Conservation (phyloP, 2,797 vertebrate genomes). For the Aselliscus stoliczkanus region DNA sequence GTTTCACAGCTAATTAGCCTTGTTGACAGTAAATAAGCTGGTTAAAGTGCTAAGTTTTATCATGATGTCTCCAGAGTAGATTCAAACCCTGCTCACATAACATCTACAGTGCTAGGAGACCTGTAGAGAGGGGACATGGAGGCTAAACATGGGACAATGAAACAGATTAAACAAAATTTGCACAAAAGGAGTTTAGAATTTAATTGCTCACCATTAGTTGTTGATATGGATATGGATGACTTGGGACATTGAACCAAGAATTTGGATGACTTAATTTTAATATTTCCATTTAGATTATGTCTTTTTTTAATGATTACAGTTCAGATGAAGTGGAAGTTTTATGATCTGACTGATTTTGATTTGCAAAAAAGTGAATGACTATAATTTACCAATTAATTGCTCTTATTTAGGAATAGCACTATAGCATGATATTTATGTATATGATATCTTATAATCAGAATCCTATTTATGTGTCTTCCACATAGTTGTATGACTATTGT, state of each 20-base stretch:
- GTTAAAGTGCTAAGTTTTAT: neutral
- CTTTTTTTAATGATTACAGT: neutral
- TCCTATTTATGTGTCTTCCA: neutral
- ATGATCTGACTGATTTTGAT: neutral
- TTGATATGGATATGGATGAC: neutral
- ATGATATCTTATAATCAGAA: neutral
- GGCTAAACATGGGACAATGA: neutral
- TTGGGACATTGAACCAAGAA: neutral
- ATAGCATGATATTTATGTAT: neutral
- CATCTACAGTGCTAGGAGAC: neutral
- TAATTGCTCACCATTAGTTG: neutral
- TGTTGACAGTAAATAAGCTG: slow-evolving; percentile 38
- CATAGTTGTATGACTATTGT: slow-evolving; percentile 20
- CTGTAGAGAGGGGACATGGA: neutral
- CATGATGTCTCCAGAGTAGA: neutral
- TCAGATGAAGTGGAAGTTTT: neutral
- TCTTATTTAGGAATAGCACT: neutral
- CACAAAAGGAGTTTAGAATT: neutral
- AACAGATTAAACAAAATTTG: neutral
- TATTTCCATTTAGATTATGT: neutral
- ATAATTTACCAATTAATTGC: neutral
- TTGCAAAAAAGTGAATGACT: neutral
- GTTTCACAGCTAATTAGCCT: slow-evolving; percentile 22
- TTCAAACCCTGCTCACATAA: neutral
- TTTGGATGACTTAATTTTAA: neutral